These are phyloP conservation scores for Calcarius lapponicus DNA, from an alignment of 2,797 vertebrate genomes.

Conservation along the genomic window DNA sequence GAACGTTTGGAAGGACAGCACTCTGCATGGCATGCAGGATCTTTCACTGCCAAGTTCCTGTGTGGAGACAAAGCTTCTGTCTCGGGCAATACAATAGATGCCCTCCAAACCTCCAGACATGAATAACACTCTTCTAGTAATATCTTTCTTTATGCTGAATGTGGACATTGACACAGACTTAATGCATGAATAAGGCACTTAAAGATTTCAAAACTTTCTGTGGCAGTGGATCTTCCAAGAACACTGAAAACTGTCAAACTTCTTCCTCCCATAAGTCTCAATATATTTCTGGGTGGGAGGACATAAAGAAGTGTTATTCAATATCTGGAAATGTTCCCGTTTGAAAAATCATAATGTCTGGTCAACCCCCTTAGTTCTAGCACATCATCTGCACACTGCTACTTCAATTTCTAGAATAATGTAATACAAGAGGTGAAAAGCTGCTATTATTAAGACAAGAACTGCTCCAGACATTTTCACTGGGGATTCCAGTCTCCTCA, in stretches of 20 bases:
- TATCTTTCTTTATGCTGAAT: background rate
- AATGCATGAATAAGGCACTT: background rate
- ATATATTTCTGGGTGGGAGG: constrained; percentile 21
- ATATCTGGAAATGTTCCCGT: constrained; percentile 16
- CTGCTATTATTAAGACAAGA: background rate
- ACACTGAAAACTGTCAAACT: background rate
- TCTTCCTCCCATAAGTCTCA: background rate
- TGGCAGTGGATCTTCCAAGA: background rate
- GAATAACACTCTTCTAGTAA: background rate
- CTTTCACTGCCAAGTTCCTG: background rate
- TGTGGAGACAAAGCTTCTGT: background rate
- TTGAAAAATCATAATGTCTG: background rate
- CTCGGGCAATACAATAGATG: background rate
- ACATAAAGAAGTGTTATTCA: constrained; percentile 32
- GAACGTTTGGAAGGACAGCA: background rate
- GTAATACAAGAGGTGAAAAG: background rate
- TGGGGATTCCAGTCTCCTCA: background rate
- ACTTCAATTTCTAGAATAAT: background rate
- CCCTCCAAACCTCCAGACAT: background rate
- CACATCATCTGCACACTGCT: background rate
- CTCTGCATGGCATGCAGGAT: background rate
- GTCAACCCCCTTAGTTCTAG: background rate
- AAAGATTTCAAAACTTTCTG: background rate
- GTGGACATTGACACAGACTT: background rate
- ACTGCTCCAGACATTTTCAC: background rate